These are phyloP conservation scores for Heterohyrax brucei DNA, from an alignment of 2,797 vertebrate species.

Conservation along the genomic window DNA sequence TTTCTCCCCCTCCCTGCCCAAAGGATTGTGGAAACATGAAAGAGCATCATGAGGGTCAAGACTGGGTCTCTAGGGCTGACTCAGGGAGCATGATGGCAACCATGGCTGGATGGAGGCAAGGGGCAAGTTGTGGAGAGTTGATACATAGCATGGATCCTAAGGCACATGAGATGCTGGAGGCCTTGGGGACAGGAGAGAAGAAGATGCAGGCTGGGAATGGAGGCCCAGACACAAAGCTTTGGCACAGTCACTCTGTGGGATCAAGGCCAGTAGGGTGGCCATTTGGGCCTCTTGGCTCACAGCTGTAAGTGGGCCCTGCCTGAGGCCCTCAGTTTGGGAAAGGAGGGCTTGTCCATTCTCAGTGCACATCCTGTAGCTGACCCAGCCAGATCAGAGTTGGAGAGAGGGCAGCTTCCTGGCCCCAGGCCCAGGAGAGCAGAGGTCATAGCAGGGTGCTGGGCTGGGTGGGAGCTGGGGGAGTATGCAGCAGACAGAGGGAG, in stretches of 20 bases:
- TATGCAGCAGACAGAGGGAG: slow-evolving; percentile 12
- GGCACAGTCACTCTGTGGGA: background rate
- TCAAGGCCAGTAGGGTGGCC: slow-evolving; percentile 21
- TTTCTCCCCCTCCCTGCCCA: background rate
- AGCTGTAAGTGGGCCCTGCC: slow-evolving; percentile 7
- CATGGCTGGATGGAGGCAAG: background rate
- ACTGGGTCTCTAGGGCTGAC: background rate
- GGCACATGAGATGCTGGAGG: background rate
- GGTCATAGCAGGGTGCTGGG: slow-evolving; percentile 53
- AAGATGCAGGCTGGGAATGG: background rate
- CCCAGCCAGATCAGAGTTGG: slow-evolving; percentile 55
- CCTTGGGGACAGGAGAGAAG: background rate
- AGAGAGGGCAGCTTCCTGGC: slow-evolving; percentile 81
- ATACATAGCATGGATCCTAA: background rate
- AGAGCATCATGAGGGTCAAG: background rate
- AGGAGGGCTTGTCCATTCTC: slow-evolving; percentile 50
- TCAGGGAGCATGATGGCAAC: background rate
- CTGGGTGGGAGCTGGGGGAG: slow-evolving; percentile 49
- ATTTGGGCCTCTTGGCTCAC: slow-evolving; percentile 52
- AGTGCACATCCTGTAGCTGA: slow-evolving; percentile 74
- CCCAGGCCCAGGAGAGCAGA: slow-evolving; percentile 81
- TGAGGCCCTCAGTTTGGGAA: slow-evolving; percentile 47
- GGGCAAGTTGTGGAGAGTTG: background rate
- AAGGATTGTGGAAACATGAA: background rate
- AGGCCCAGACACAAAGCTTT: slow-evolving; percentile 23